Percentiles rank a stretch among this genome's conserved stretches.
phyloP scores from a whole-genome alignment of 2,888 invertebrate species.

The Catocala fraxini region DNA sequence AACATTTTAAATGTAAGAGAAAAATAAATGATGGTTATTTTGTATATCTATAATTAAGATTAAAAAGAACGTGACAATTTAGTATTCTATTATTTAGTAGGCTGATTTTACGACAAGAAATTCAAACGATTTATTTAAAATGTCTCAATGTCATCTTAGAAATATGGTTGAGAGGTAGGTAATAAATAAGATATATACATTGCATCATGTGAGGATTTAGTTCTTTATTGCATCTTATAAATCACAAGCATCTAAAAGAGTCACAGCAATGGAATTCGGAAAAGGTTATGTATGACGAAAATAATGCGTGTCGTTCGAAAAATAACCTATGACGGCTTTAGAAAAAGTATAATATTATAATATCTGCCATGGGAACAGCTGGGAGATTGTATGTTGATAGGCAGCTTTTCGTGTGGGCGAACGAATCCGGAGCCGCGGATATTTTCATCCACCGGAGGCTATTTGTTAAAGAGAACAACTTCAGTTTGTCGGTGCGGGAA shows the following conservation, averaged over 20 bases:
- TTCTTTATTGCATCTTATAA: slow-evolving; percentile 38
- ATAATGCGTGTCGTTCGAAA: slow-evolving; percentile 30
- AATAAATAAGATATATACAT: slow-evolving; percentile 25
- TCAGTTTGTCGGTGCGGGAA: slow-evolving; percentile 35
- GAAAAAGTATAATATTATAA: slow-evolving; percentile 46
- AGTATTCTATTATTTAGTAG: not conserved
- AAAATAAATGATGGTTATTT: not conserved
- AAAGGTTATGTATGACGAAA: slow-evolving; percentile 37
- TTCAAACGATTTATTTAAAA: not conserved
- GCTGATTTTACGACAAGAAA: not conserved
- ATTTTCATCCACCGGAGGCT: slow-evolving; percentile 61
- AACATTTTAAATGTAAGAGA: not conserved
- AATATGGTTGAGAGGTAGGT: not conserved
- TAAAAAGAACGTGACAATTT: not conserved
- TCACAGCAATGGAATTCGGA: slow-evolving; percentile 39
- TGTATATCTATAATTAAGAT: not conserved
- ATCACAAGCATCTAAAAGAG: slow-evolving; percentile 35
- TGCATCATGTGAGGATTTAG: slow-evolving; percentile 21
- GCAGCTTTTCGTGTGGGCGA: slow-evolving; percentile 64
- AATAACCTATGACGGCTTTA: slow-evolving; percentile 46
- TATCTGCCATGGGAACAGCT: slow-evolving; percentile 61
- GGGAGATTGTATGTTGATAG: slow-evolving; percentile 54
- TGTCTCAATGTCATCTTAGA: slow-evolving; percentile 5
- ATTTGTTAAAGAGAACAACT: slow-evolving; percentile 51
- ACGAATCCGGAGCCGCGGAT: slow-evolving; percentile 64